phyloP scores from a whole-genome alignment of 2,888 invertebrate species.

The Troilus luridus region DNA sequence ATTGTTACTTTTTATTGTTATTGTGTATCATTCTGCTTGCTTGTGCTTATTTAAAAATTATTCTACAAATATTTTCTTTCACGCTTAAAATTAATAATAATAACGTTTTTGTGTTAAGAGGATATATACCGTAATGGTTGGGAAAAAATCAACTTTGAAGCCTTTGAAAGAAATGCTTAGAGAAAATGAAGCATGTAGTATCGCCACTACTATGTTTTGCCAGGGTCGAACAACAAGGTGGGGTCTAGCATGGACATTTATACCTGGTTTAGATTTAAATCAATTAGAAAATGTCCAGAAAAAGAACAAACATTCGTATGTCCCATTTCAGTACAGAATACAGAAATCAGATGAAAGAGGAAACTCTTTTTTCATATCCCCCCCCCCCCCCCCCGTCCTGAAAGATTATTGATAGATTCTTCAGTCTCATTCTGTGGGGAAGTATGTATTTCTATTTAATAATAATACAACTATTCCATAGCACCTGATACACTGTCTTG shows the following conservation, averaged over 20 bases:
- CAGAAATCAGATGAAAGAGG: constrained; percentile 27
- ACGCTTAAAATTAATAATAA: neutral
- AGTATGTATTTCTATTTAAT: no score
- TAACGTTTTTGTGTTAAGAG: constrained; percentile 71
- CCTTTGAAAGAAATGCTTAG: constrained; percentile 77
- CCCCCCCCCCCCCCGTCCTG: no score
- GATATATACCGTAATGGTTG: constrained; percentile 93
- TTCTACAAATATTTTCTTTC: no score
- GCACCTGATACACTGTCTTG: no score
- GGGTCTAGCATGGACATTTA: constrained; percentile 93
- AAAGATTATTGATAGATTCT: no score
- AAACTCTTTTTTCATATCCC: no score
- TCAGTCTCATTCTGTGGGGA: no score
- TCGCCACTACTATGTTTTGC: constrained; percentile 85
- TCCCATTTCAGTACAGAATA: constrained; percentile 66
- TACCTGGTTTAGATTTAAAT: constrained; percentile 57
- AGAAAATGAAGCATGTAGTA: constrained; percentile 74
- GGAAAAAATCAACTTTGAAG: constrained; percentile 85
- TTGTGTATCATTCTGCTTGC: no score
- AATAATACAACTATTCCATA: no score
- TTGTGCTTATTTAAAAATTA: no score
- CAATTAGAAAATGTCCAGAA: constrained; percentile 67
- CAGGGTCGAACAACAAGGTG: constrained; percentile 96
- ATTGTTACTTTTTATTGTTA: no score
- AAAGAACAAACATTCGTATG: constrained; percentile 69